phyloP scores from a whole-genome alignment of 53 echinoderm and acorn worm species.

The Apostichopus leukothele region DNA sequence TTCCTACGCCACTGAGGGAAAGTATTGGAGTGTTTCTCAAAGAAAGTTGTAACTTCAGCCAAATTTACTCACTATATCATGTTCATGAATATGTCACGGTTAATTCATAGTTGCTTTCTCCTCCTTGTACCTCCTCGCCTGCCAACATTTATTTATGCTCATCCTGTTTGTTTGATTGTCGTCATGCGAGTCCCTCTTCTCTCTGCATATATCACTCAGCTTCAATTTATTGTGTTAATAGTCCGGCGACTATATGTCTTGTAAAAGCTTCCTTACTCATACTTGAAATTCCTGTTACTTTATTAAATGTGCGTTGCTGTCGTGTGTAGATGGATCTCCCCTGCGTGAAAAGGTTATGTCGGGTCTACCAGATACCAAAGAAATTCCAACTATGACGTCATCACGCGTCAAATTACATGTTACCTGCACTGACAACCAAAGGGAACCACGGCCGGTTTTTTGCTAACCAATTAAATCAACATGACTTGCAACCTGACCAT shows the following conservation, averaged over 20 bases:
- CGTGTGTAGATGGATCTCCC: conserved; percentile 39
- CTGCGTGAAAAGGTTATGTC: conserved; percentile 35
- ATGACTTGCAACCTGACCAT: neutral
- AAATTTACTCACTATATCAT: too few relatives aligned
- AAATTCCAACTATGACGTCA: conserved; percentile 39
- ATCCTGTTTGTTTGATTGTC: too few relatives aligned
- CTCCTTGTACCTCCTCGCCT: too few relatives aligned
- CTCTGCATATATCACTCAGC: too few relatives aligned
- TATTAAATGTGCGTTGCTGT: conserved; percentile 41
- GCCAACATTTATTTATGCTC: too few relatives aligned
- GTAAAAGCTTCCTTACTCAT: conserved; percentile 16
- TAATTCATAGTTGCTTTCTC: too few relatives aligned
- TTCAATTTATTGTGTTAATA: too few relatives aligned
- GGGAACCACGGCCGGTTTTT: neutral
- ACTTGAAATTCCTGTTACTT: conserved; percentile 36
- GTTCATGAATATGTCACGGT: too few relatives aligned
- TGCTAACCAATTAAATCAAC: neutral
- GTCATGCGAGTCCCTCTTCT: too few relatives aligned
- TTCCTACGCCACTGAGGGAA: too few relatives aligned
- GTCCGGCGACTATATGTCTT: neutral
- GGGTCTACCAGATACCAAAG: conserved; percentile 42
- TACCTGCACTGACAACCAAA: neutral
- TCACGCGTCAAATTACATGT: conserved; percentile 24
- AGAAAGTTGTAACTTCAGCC: too few relatives aligned
- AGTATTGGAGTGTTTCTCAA: too few relatives aligned